Percentiles rank a stretch among this genome's conserved stretches.
Evolutionary conservation across 2,888 invertebrate genomes (phyloP).

Genomic region (Cotesia congregata): DNA sequence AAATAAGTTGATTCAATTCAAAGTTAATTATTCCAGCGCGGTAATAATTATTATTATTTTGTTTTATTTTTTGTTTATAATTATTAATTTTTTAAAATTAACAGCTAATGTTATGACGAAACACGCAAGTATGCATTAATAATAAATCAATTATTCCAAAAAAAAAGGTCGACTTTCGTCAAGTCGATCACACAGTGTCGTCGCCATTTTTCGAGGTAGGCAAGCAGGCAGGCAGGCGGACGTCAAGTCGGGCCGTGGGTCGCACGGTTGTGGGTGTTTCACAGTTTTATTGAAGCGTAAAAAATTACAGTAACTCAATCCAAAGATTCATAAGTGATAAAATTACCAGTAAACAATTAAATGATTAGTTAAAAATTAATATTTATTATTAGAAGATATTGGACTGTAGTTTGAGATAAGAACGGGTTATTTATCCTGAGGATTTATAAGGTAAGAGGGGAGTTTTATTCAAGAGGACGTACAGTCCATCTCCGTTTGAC

Average conservation of each 20-base stretch:
- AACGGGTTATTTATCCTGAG: background rate
- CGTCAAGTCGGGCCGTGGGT: slow-evolving; percentile 39
- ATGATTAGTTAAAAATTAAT: background rate
- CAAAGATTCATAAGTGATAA: slow-evolving; percentile 5
- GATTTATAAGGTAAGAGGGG: background rate
- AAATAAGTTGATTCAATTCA: background rate
- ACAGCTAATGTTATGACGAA: background rate
- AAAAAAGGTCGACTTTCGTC: background rate
- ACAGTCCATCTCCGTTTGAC: background rate
- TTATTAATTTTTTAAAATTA: background rate
- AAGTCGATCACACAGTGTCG: slow-evolving; percentile 39
- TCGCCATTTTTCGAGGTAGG: slow-evolving; percentile 45
- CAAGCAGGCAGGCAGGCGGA: slow-evolving; percentile 38
- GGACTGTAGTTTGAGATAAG: background rate
- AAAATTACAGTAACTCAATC: background rate
- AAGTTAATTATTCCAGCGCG: background rate
- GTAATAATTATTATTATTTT: background rate
- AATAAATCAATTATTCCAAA: background rate
- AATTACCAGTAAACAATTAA: background rate
- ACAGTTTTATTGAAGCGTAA: slow-evolving; percentile 4
- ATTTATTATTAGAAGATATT: background rate
- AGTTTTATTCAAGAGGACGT: background rate
- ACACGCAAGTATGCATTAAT: background rate
- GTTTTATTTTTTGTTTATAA: background rate
- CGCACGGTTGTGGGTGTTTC: slow-evolving; percentile 19